Evolutionary conservation across 2,113 vertebrate genomes (phyloP), one percentile per base, ranked within the genome.

Genomic region (Gallinago jamesoni): DNA sequence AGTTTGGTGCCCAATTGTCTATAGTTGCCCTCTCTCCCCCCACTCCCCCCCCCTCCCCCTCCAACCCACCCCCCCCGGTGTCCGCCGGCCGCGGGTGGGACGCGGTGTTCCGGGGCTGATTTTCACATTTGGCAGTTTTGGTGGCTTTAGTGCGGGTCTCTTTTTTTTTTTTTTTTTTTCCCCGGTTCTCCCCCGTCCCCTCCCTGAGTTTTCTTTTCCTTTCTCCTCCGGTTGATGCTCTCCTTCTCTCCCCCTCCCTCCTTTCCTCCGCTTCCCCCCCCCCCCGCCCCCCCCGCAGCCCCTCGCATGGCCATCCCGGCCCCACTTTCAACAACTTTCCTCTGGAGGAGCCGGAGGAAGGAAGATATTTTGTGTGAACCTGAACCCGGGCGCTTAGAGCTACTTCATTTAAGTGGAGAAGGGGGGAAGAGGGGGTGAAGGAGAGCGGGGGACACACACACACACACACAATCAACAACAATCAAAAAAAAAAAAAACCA

Each of bases 281-380:
- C 25, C 31, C 57, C 85, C 50, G 35, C 35, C 35, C 35, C 37
- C 37, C 76, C 85, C 67, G 69, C 81, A 76, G 80, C 76, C 95
- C 78, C 84, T 57, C 63, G 17, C 76, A 28, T 35, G 91, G 83
- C 93, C 85, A 88, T 56, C 92, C 88, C 37, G 90, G 93, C 94
- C 92, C 94, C 95, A 95, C 97, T 97, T 97, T 57, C 81, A 87
- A 68, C 97, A 98, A 98, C 97, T 98, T 98, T 98, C 91, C 93
- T 96, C 82, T 69, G 18, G 93, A 95, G 94, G 60, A 89, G 70
- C 67, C 41, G 76, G 73, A 80, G 94, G 92, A 92, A 90, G 69
- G 89, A 88, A 92, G 94, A 97, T 81, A 45, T 90, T 96, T 96
- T 79, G 95, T 90, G 93, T 95, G 95, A 95, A 94, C 92, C 96